A percentile compares a stretch with the other conserved stretches of the same genome.
Conservation (phyloP, 2,797 vertebrate species). For the Dendrocincla tyrannina region DNA sequence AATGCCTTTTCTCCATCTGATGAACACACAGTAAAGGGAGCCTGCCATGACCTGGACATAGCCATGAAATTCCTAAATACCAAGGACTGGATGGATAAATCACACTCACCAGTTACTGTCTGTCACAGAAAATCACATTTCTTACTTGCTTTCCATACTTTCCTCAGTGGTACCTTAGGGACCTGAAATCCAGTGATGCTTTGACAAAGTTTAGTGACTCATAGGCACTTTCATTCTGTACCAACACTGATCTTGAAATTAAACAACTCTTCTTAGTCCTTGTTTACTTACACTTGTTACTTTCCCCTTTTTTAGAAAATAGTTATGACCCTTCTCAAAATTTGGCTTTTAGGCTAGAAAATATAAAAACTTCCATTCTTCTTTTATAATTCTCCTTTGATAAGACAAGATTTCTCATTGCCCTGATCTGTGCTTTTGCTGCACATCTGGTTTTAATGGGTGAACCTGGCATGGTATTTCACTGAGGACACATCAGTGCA, state of each 20-base stretch:
- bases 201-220: neutral
- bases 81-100: neutral
- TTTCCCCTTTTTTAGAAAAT: neutral
- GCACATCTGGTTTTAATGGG: neutral
- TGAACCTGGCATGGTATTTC: neutral
- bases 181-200: neutral
- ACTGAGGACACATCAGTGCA: neutral
- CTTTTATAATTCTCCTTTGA: neutral
- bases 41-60: neutral
- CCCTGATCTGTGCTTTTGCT: neutral
- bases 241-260: neutral
- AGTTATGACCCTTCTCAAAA: neutral
- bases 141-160: neutral
- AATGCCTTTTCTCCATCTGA: neutral
- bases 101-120: neutral
- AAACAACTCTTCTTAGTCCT: neutral
- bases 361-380: accelerated
- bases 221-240: neutral
- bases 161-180: neutral
- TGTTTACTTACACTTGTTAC: neutral
- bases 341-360: neutral
- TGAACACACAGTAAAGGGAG: neutral
- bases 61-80: neutral
- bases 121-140: neutral
- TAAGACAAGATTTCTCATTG: neutral